Evolutionary conservation across 2,888 invertebrate genomes (phyloP), one percentile per base, ranked within the genome.

Genomic region (Mayetiola destructor): DNA sequence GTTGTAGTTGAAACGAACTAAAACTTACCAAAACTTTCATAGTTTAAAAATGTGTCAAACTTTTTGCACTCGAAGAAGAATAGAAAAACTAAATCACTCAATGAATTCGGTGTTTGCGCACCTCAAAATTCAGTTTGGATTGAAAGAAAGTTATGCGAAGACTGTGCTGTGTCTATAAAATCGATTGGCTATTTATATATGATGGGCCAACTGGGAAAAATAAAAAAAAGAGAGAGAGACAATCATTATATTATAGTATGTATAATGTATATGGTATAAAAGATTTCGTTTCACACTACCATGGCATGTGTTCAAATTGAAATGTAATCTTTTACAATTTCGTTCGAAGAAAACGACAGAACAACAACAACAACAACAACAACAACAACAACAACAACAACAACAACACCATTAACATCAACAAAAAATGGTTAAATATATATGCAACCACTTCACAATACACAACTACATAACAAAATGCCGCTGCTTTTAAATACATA

Each of bases 1-100:
- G n/a, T n/a, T n/a, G n/a, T n/a, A n/a, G n/a, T n/a, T n/a, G n/a
- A n/a, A n/a, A n/a, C n/a, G n/a, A n/a, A n/a, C n/a, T n/a, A n/a
- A n/a, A 21, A 48, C 48, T 48, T 48, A 48, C 48, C 48, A 48
- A 48, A 48, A 48, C 48, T 48, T 48, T 48, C 48, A 48, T 48
- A n/a, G 14, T 48, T 39, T 18, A 39, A 18, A 21, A 42, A 42
- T 23, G 2, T n/a, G 14, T 48, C 10, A n/a, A 27, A n/a, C 14
- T 8, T 27, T 48, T 3, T 9, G 5, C 14, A 5, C 6, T 3
- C 23, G 27, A n/a, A 48, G 27, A 27, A 5, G n/a, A 27, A 48
- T 42, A 12, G 42, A 42, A 42, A 39, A 16, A 4, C 39, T 8
- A 42, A 37, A 12, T n/a, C 37, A 37, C 8, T 10, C 14, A n/a